Evolutionary conservation across 1,140 invertebrate species (phyloP).

Genomic region (Armadillidium nasatum): DNA sequence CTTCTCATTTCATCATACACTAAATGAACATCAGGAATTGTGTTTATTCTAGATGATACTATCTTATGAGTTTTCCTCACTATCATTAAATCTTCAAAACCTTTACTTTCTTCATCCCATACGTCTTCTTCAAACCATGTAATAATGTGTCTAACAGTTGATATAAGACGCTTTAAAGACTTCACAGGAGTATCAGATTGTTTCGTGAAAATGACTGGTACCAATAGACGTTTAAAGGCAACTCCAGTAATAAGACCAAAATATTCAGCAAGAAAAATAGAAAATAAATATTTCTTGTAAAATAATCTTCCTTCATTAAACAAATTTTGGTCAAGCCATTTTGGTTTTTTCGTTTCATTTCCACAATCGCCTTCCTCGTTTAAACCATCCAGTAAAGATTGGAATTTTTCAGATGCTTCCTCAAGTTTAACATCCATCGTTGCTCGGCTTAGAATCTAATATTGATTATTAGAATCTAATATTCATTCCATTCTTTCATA

Average conservation of each 20-base stretch:
- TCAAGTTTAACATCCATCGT: neutral
- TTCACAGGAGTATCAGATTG: conserved; percentile 46
- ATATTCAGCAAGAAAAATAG: conserved; percentile 23
- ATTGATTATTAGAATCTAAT: no score
- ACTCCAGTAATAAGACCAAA: conserved; percentile 23
- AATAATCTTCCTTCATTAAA: conserved; percentile 30
- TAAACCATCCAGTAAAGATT: conserved; percentile 20
- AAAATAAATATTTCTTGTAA: conserved; percentile 25
- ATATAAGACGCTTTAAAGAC: conserved; percentile 47
- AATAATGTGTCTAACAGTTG: conserved; percentile 47
- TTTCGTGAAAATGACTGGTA: conserved; percentile 48
- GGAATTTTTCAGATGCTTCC: conserved; percentile 5
- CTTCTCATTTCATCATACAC: conserved; percentile 18
- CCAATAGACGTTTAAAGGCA: neutral
- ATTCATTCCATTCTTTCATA: no score
- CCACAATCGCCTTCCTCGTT: conserved; percentile 20
- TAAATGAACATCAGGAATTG: neutral
- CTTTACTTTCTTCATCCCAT: conserved; percentile 37
- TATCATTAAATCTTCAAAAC: conserved; percentile 39
- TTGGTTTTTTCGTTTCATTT: conserved; percentile 7
- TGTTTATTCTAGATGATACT: conserved; percentile 28
- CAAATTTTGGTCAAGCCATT: conserved; percentile 25
- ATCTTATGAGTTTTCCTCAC: conserved; percentile 47
- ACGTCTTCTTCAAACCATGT: conserved; percentile 48
- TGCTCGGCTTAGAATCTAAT: no score